phyloP scores from a whole-genome alignment of 2,888 invertebrate species.

The Machimus rusticus region DNA sequence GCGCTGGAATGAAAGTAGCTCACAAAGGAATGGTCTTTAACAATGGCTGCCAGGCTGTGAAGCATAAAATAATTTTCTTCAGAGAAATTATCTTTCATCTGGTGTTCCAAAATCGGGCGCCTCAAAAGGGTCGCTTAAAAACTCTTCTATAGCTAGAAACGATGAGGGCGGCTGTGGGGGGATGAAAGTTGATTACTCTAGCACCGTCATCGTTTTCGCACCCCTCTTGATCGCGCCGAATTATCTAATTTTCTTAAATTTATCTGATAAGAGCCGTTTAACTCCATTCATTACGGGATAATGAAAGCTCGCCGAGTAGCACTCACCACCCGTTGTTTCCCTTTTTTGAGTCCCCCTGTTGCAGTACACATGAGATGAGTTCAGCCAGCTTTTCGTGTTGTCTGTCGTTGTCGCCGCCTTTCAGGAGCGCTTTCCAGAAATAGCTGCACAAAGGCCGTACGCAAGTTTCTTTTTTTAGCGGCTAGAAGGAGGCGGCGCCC shows the following conservation, averaged over 20 bases:
- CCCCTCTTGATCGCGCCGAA: conserved; percentile 33
- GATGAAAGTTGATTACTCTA: background rate
- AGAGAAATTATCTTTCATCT: conserved; percentile 16
- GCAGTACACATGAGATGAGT: background rate
- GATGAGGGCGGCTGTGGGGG: background rate
- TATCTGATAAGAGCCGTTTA: conserved; percentile 43
- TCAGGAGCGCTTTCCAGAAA: background rate
- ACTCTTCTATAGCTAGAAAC: background rate
- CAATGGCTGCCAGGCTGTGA: background rate
- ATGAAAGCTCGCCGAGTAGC: background rate
- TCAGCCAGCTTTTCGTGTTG: background rate
- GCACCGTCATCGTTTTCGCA: conserved; percentile 25
- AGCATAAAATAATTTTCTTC: background rate
- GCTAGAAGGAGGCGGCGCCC: background rate
- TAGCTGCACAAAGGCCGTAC: conserved; percentile 2
- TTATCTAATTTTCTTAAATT: conserved; percentile 46
- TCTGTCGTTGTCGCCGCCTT: background rate
- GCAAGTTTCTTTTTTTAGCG: conserved; percentile 14
- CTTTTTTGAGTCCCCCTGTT: background rate
- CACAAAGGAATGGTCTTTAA: background rate
- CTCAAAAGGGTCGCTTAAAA: background rate
- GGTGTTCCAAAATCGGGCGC: background rate
- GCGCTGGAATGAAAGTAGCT: background rate
- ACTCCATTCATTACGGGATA: conserved; percentile 16
- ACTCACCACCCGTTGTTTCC: background rate